These are phyloP conservation scores for Seira musarum DNA, from an alignment of 2,888 invertebrate genomes.

Conservation along the genomic window DNA sequence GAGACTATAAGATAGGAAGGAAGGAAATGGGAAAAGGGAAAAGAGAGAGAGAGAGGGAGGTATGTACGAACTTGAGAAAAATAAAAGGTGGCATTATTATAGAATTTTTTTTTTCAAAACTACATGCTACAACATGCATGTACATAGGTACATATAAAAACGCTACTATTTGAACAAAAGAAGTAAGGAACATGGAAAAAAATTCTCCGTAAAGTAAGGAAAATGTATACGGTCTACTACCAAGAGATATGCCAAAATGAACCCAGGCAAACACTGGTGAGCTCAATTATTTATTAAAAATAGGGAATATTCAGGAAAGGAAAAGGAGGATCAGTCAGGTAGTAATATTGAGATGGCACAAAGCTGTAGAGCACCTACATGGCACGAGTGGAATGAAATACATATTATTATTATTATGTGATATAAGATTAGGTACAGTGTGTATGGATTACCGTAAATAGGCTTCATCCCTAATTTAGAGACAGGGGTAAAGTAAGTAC, in stretches of 20 bases:
- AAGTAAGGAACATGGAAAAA: too few species aligned
- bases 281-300: slow-evolving; percentile 60
- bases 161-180: slow-evolving; percentile 37
- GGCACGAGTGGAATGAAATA: not conserved
- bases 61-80: slow-evolving; percentile 41
- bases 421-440: not conserved
- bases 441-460: slow-evolving; percentile 1
- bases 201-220: too few species aligned
- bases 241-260: too few species aligned
- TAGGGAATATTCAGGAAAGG: not conserved
- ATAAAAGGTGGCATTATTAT: slow-evolving; percentile 44
- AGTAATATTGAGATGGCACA: not conserved
- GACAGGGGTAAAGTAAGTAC: not conserved
- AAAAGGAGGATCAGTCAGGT: not conserved
- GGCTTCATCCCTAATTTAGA: slow-evolving; percentile 4
- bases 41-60: slow-evolving; percentile 34
- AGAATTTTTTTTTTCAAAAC: too few species aligned
- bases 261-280: too few species aligned
- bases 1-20: slow-evolving; percentile 64
- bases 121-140: slow-evolving; percentile 11
- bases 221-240: too few species aligned
- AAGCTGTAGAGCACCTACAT: not conserved
- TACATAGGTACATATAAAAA: slow-evolving; percentile 12
- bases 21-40: slow-evolving; percentile 61
- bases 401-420: too few species aligned